A percentile compares a stretch with the other conserved stretches of the same genome.
These are phyloP conservation scores for Drosophila neotestacea DNA, from an alignment of 2,888 invertebrate species.

Conservation along the genomic window DNA sequence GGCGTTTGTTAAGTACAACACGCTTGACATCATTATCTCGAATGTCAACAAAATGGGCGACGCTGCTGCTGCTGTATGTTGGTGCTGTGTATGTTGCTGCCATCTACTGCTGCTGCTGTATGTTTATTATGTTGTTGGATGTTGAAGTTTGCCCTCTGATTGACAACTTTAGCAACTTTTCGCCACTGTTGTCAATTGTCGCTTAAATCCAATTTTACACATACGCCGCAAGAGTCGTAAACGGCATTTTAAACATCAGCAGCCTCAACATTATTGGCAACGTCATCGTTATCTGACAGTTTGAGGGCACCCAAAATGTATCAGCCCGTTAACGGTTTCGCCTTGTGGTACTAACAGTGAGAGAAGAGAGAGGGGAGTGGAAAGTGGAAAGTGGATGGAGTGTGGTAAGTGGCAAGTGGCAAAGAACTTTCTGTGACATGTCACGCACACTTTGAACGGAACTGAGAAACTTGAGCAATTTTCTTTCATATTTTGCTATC, in stretches of 20 bases:
- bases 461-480: conserved; percentile 48
- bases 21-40: conserved; percentile 77
- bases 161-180: conserved; percentile 70
- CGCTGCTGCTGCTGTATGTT: conserved; percentile 28
- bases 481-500: conserved; percentile 44
- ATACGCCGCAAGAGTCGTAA: conserved; percentile 54
- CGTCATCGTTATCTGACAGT: conserved; percentile 76
- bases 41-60: conserved; percentile 67
- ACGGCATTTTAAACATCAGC: conserved; percentile 63
- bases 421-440: conserved; percentile 53
- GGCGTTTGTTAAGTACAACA: conserved; percentile 75
- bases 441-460: conserved; percentile 47
- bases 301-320: conserved; percentile 56
- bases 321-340: conserved; percentile 59
- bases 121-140: conserved; percentile 60
- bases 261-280: conserved; percentile 68
- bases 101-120: conserved; percentile 11
- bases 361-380: background rate
- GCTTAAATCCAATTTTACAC: conserved; percentile 77
- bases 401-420: conserved; percentile 7
- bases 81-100: conserved; percentile 22
- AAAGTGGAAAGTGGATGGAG: background rate
- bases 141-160: conserved; percentile 65
- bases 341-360: conserved; percentile 9
- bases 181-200: conserved; percentile 71